Percentiles rank a stretch among this genome's conserved stretches.
Conservation (phyloP, 2,888 invertebrate species). For the Sinhomidia bicolor region DNA sequence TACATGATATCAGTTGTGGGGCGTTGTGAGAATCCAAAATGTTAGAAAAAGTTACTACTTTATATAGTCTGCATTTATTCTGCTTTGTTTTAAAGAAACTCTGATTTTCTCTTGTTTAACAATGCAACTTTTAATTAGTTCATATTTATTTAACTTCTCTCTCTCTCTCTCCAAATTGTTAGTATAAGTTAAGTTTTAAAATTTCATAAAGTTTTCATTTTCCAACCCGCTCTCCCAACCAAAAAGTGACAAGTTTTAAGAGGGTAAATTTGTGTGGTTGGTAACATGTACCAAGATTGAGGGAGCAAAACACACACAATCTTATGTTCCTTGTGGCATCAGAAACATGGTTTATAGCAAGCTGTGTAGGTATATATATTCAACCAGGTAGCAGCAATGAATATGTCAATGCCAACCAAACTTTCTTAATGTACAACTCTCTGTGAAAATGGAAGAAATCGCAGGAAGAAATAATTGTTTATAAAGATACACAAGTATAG, state of each 20-base stretch:
- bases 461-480: neutral
- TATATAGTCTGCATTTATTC: neutral
- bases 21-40: too few species aligned
- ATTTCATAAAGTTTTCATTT: conserved; percentile 16
- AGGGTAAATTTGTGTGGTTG: neutral
- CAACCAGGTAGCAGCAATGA: neutral
- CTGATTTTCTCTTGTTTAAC: neutral
- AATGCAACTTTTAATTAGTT: conserved; percentile 44
- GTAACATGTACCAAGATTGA: neutral
- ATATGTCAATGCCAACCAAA: neutral
- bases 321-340: conserved; percentile 18
- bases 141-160: conserved; percentile 13
- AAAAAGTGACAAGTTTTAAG: neutral
- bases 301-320: neutral
- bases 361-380: neutral
- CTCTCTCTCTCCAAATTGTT: neutral
- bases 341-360: neutral
- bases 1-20: too few species aligned
- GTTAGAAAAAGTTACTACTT: too few species aligned
- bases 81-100: neutral
- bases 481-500: neutral
- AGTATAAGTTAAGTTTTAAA: conserved; percentile 27
- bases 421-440: neutral
- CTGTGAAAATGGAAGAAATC: neutral
- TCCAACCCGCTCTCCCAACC: neutral